Evolutionary conservation across 2,888 invertebrate species (phyloP).

Genomic region (Eugnorisma glareosa): DNA sequence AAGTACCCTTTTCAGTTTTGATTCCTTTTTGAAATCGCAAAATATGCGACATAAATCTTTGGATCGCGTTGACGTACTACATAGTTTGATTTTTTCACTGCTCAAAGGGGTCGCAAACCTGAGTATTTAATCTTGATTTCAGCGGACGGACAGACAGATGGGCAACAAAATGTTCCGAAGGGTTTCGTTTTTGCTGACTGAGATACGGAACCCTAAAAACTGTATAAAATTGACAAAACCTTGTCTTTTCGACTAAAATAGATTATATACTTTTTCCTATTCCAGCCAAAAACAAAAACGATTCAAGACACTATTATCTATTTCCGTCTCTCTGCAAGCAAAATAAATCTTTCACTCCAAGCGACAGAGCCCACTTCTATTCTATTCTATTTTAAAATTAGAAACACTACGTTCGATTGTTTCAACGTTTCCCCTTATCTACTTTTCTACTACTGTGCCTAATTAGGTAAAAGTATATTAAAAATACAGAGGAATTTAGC

Average conservation of each 20-base stretch:
- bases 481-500: constrained; percentile 14
- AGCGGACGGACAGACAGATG: too few relatives aligned
- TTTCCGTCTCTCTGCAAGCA: constrained; percentile 32
- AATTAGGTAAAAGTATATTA: constrained; percentile 47
- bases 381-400: constrained; percentile 52
- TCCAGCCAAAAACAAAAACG: constrained; percentile 1
- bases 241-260: neutral
- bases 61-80: too few relatives aligned
- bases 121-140: too few relatives aligned
- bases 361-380: constrained; percentile 29
- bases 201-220: too few relatives aligned
- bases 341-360: constrained; percentile 24
- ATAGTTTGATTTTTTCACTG: too few relatives aligned
- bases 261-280: too few relatives aligned
- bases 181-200: too few relatives aligned
- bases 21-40: too few relatives aligned
- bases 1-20: too few relatives aligned
- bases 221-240: neutral
- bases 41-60: too few relatives aligned
- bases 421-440: constrained; percentile 56
- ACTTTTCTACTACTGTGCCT: constrained; percentile 52
- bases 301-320: constrained; percentile 13
- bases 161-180: too few relatives aligned
- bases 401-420: constrained; percentile 51
- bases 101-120: too few relatives aligned